These are phyloP conservation scores for Calliphora vicina DNA, from an alignment of 1,140 invertebrate genomes.

Conservation along the genomic window DNA sequence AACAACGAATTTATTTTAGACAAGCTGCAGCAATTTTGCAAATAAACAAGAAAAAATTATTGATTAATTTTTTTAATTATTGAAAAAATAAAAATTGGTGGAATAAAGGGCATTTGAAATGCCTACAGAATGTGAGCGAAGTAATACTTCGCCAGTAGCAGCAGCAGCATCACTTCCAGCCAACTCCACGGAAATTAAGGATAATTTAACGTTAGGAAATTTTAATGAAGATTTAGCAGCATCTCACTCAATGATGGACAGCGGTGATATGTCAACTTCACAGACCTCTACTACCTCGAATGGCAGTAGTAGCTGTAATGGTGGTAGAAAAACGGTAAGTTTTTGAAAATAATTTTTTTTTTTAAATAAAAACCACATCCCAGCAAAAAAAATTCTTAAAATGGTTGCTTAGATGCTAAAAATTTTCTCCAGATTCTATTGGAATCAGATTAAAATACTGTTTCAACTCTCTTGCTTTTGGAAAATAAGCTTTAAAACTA, in stretches of 20 bases:
- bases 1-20: slow-evolving; percentile 1
- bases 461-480: too few relatives aligned
- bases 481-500: too few relatives aligned
- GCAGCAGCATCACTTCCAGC: slow-evolving; percentile 13
- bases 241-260: slow-evolving; percentile 26
- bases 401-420: too few relatives aligned
- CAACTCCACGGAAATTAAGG: neutral
- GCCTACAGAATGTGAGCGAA: slow-evolving; percentile 42
- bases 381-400: too few relatives aligned
- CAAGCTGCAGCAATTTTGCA: neutral
- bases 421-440: too few relatives aligned
- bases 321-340: slow-evolving; percentile 39
- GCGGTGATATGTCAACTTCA: slow-evolving; percentile 38
- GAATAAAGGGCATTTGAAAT: slow-evolving; percentile 32
- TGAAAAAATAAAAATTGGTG: neutral
- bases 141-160: slow-evolving; percentile 17
- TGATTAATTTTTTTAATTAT: slow-evolving; percentile 17
- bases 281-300: slow-evolving; percentile 36
- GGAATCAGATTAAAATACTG: too few relatives aligned
- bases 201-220: neutral
- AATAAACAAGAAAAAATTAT: neutral
- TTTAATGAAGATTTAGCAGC: slow-evolving; percentile 24
- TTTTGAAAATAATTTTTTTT: neutral
- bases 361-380: too few relatives aligned
- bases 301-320: slow-evolving; percentile 34